phyloP scores from a whole-genome alignment of 2,888 invertebrate genomes.

The Byasa hedistus region DNA sequence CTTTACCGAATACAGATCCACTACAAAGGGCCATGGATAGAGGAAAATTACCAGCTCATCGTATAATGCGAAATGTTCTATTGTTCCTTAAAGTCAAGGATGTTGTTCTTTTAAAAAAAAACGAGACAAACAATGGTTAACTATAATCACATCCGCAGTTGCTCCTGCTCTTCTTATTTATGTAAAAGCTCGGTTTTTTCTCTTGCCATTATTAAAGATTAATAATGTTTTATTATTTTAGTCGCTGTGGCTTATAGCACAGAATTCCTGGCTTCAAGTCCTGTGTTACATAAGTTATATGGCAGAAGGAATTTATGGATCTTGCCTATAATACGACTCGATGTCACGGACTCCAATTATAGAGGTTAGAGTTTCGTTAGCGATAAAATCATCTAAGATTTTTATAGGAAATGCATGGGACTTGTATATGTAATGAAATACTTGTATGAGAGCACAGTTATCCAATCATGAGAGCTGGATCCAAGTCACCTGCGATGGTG shows the following conservation, averaged over 20 bases:
- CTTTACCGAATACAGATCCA: conserved; percentile 19
- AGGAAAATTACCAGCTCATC: conserved; percentile 16
- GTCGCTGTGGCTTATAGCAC: no score
- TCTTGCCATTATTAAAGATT: no score
- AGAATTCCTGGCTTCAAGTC: no score
- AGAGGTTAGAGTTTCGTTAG: no score
- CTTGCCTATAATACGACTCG: no score
- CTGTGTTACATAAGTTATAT: no score
- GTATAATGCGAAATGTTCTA: not conserved
- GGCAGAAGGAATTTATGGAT: no score
- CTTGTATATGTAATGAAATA: no score
- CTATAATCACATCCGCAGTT: not conserved
- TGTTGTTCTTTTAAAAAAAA: not conserved
- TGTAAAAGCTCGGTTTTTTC: no score
- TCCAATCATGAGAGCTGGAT: conserved; percentile 2
- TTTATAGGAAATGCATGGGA: not conserved
- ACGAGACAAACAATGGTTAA: not conserved
- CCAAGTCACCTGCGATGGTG: conserved; percentile 5
- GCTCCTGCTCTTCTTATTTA: no score
- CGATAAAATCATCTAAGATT: not conserved
- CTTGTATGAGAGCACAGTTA: conserved; percentile 9
- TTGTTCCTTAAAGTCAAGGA: conserved; percentile 11
- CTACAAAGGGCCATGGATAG: conserved; percentile 23
- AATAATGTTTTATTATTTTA: no score
- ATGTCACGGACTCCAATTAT: no score